A percentile compares a stretch with the other conserved stretches of the same genome.
phyloP scores from a whole-genome alignment of 1,140 invertebrate species.

The Hetaerina americana region DNA sequence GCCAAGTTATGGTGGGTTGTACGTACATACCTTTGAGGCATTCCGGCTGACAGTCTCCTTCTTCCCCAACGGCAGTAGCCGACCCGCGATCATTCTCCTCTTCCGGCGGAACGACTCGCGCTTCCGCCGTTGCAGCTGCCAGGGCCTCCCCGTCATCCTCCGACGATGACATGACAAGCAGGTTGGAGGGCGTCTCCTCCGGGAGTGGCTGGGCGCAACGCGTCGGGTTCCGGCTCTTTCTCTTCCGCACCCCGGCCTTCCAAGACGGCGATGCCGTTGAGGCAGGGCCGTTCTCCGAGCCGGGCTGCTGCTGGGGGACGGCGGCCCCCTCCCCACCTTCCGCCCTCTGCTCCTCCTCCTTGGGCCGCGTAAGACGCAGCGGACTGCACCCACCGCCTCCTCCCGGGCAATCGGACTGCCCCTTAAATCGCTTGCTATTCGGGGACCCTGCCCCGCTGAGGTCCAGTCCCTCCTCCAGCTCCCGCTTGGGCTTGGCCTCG shows the following conservation, averaged over 20 bases:
- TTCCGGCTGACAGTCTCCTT: constrained; percentile 26
- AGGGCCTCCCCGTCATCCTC: constrained; percentile 10
- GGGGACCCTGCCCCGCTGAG: background rate
- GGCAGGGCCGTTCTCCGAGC: background rate
- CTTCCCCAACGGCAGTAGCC: constrained; percentile 32
- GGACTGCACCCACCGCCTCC: background rate
- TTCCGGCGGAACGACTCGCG: constrained; percentile 20
- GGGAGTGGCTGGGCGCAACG: constrained; percentile 43
- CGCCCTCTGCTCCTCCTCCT: constrained; percentile 33
- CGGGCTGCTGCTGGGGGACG: constrained; percentile 26
- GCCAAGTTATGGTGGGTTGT: no score
- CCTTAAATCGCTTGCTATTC: background rate
- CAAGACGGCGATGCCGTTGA: constrained; percentile 6
- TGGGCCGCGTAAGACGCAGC: constrained; percentile 12
- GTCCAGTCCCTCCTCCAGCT: background rate
- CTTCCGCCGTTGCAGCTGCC: constrained; percentile 13
- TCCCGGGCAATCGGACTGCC: background rate
- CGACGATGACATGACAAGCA: background rate
- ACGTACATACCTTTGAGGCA: constrained; percentile 9
- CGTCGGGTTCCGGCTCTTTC: constrained; percentile 86
- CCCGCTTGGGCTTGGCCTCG: background rate
- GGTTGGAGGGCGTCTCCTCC: background rate
- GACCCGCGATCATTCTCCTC: constrained; percentile 23
- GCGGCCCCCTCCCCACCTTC: constrained; percentile 23
- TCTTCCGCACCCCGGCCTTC: constrained; percentile 41